Conservation (phyloP, 2,888 invertebrate genomes). For the Acrocera orbiculus region DNA sequence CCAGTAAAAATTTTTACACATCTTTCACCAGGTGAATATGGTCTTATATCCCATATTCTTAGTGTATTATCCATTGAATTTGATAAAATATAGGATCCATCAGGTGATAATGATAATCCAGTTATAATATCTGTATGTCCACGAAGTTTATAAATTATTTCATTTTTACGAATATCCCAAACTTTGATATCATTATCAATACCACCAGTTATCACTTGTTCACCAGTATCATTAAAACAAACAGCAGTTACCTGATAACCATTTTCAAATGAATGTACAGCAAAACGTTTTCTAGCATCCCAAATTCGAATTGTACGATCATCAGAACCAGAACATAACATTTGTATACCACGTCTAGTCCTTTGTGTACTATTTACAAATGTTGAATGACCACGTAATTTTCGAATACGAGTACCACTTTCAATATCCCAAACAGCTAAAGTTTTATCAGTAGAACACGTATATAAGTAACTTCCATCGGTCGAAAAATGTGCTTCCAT, state of each 20-base stretch:
- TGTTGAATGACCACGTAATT: conserved; percentile 65
- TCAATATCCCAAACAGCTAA: conserved; percentile 91
- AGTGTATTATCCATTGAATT: conserved; percentile 95
- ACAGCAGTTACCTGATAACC: conserved; percentile 70
- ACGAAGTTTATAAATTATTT: conserved; percentile 62
- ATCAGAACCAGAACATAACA: conserved; percentile 86
- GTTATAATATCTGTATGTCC: conserved; percentile 96
- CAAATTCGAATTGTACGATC: conserved; percentile 63
- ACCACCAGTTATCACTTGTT: conserved; percentile 86
- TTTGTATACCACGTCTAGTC: conserved; percentile 65
- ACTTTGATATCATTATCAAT: conserved; percentile 96
- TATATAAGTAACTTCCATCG: conserved; percentile 68
- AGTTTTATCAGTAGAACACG: conserved; percentile 88
- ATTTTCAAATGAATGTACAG: conserved; percentile 52
- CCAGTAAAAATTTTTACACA: conserved; percentile 85
- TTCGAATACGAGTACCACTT: conserved; percentile 72
- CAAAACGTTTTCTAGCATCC: conserved; percentile 80
- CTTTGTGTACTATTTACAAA: conserved; percentile 59
- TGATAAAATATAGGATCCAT: conserved; percentile 68
- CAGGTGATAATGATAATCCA: conserved; percentile 64
- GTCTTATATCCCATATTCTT: conserved; percentile 91
- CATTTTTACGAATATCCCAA: conserved; percentile 89
- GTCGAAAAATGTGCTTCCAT: conserved; percentile 83
- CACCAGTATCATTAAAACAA: conserved; percentile 87
- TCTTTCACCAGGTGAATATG: conserved; percentile 83